phyloP scores from a whole-genome alignment of 2,113 vertebrate species.

The Anoplopoma fimbria region DNA sequence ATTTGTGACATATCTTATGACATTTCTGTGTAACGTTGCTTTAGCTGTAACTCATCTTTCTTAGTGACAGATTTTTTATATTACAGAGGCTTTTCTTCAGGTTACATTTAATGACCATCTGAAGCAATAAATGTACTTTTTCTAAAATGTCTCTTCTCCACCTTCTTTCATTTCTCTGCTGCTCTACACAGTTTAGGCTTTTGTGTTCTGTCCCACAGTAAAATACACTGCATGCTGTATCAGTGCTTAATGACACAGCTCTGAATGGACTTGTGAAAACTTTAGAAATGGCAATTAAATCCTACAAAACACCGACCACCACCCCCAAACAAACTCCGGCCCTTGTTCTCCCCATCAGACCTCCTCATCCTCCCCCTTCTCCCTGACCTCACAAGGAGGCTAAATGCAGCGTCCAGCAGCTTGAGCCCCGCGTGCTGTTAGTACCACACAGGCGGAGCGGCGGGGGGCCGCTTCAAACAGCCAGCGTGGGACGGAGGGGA shows the following conservation, averaged over 20 bases:
- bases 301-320: constrained; percentile 60
- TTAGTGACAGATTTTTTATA: background rate
- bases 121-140: background rate
- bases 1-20: background rate
- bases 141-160: background rate
- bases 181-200: background rate
- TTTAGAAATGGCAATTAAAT: constrained; percentile 77
- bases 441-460: constrained; percentile 81
- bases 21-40: background rate
- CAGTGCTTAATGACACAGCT: constrained; percentile 62
- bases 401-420: constrained; percentile 84
- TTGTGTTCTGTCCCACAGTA: constrained; percentile 23
- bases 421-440: constrained; percentile 81
- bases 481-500: constrained; percentile 74
- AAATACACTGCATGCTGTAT: constrained; percentile 41
- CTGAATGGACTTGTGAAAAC: constrained; percentile 71
- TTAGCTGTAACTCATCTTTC: background rate
- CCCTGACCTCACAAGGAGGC: constrained; percentile 82
- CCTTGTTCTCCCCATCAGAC: constrained; percentile 47
- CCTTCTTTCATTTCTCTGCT: background rate
- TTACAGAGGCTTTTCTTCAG: background rate
- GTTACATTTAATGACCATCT: background rate
- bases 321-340: constrained; percentile 69
- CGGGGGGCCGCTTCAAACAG: constrained; percentile 82
- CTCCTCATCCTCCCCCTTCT: constrained; percentile 36